phyloP scores from a whole-genome alignment of 2,888 invertebrate species.

The Seira musarum region DNA sequence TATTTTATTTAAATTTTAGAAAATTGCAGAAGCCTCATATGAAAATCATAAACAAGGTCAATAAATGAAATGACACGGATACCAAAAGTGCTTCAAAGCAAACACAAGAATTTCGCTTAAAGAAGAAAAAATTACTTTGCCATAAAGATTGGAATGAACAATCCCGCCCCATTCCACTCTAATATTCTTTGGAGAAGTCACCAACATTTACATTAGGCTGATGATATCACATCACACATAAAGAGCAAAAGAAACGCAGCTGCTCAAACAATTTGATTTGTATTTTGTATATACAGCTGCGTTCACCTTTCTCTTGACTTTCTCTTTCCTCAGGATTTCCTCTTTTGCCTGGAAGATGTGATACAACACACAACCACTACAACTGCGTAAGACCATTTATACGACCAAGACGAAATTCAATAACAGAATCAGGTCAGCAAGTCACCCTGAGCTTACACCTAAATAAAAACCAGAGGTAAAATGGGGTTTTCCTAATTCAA shows the following conservation, averaged over 20 bases:
- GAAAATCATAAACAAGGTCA: not conserved
- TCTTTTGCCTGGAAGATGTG: too few species aligned
- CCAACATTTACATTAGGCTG: not conserved
- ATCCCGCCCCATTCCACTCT: too few species aligned
- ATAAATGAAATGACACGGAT: not conserved
- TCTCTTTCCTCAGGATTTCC: not conserved
- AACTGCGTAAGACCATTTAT: not conserved
- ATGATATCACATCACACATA: not conserved
- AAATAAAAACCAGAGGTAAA: not conserved
- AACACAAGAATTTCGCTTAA: not conserved
- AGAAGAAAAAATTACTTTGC: not conserved
- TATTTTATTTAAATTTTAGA: too few species aligned
- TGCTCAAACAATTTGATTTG: not conserved
- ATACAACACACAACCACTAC: too few species aligned
- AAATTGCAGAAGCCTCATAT: too few species aligned
- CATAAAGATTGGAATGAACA: not conserved
- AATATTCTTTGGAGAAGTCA: not conserved
- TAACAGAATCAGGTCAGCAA: conserved; percentile 46
- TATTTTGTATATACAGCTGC: not conserved
- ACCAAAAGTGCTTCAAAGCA: not conserved
- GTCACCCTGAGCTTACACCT: not conserved
- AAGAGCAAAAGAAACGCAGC: not conserved
- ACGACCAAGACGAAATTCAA: conserved; percentile 36
- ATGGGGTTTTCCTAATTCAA: not conserved
- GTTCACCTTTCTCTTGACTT: not conserved